phyloP scores from a whole-genome alignment of 2,797 vertebrate species.

The Sebastiscus albofasciatus region DNA sequence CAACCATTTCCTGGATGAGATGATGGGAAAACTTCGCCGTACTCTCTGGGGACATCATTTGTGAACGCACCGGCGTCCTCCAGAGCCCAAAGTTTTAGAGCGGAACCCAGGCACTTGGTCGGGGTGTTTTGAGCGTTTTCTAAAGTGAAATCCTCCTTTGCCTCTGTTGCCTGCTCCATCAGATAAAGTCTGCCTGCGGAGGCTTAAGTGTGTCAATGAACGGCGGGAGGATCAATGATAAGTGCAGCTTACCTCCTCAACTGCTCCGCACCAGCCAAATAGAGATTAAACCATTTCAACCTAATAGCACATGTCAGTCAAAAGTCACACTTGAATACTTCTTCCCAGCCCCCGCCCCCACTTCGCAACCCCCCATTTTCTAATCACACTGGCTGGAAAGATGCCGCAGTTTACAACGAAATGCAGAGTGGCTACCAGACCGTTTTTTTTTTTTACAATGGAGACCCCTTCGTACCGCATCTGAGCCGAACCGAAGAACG shows the following conservation, averaged over 20 bases:
- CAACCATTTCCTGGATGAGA: slow-evolving; percentile 71
- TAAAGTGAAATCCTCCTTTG: slow-evolving; percentile 69
- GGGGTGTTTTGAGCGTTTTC: slow-evolving; percentile 60
- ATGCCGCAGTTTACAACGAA: slow-evolving; percentile 24
- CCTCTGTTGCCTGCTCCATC: slow-evolving; percentile 67
- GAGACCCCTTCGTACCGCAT: slow-evolving; percentile 19
- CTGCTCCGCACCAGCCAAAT: slow-evolving; percentile 61
- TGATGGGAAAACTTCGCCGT: slow-evolving; percentile 72
- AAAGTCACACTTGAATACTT: slow-evolving; percentile 56
- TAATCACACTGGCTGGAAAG: slow-evolving; percentile 26
- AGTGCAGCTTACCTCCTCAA: slow-evolving; percentile 74
- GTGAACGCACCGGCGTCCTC: slow-evolving; percentile 59
- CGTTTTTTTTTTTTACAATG: not conserved
- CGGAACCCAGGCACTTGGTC: slow-evolving; percentile 51
- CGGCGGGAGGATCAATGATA: slow-evolving; percentile 70
- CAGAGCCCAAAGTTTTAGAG: slow-evolving; percentile 66
- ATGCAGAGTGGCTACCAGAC: not conserved
- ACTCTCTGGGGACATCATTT: slow-evolving; percentile 74
- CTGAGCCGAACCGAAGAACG: not conserved
- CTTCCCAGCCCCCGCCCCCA: not conserved
- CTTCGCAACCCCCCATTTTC: slow-evolving; percentile 20
- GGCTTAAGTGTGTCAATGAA: slow-evolving; percentile 82
- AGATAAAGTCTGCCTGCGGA: slow-evolving; percentile 72
- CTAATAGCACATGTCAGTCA: slow-evolving; percentile 78
- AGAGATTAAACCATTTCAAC: slow-evolving; percentile 77